Evolutionary conservation across 2,888 invertebrate species (phyloP).

Genomic region (Leptopterna dolabrata): DNA sequence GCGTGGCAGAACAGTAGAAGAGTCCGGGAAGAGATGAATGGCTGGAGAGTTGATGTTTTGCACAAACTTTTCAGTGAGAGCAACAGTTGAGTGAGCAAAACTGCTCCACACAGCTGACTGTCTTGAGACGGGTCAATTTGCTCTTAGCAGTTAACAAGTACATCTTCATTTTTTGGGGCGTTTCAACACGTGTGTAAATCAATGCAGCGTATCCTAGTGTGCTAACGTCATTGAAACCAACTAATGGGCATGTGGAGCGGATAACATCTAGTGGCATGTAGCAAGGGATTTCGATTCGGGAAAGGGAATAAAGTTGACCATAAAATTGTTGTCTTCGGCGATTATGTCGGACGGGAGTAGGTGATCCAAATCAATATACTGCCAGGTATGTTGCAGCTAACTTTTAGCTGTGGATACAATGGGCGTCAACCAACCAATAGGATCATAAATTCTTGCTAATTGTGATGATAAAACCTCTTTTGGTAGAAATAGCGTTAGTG

Average conservation of each 20-base stretch:
- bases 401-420: not conserved
- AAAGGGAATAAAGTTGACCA: not conserved
- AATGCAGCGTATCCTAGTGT: too few species aligned
- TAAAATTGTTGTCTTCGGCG: not conserved
- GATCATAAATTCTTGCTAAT: not conserved
- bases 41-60: too few species aligned
- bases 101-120: not conserved
- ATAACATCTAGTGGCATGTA: not conserved
- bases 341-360: not conserved
- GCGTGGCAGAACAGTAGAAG: not conserved
- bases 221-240: not conserved
- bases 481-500: not conserved
- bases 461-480: not conserved
- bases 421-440: too few species aligned
- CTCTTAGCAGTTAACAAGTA: not conserved
- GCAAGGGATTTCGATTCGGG: not conserved
- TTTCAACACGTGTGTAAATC: not conserved
- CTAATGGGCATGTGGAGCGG: not conserved
- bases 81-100: not conserved
- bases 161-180: not conserved
- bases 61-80: too few species aligned
- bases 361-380: not conserved
- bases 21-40: too few species aligned
- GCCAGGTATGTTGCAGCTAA: not conserved
- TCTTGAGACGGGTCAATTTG: not conserved